Evolutionary conservation across 2,113 vertebrate species (phyloP).

Genomic region (Serinus canaria): DNA sequence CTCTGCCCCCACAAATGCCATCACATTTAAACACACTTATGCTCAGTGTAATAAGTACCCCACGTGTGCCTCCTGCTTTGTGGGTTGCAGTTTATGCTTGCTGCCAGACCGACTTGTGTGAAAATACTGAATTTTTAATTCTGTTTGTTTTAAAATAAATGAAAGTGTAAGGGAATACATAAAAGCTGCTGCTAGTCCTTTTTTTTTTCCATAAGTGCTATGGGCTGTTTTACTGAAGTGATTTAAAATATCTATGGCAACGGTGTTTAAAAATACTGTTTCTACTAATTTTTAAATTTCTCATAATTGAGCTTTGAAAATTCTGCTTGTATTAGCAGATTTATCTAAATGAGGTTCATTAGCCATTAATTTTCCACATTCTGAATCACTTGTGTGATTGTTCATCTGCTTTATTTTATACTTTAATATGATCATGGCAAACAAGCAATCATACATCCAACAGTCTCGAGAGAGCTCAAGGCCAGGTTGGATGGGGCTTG

Average conservation of each 20-base stretch:
- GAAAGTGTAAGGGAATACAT: background rate
- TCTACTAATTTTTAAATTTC: background rate
- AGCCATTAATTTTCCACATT: background rate
- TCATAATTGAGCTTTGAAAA: background rate
- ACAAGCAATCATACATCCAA: accelerated
- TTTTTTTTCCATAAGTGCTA: background rate
- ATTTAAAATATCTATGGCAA: background rate
- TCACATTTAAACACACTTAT: conserved; percentile 72
- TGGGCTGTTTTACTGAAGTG: background rate
- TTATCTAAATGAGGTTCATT: background rate
- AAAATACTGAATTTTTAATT: background rate
- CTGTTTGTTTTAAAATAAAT: conserved; percentile 8
- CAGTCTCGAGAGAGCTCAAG: background rate
- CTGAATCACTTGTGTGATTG: background rate
- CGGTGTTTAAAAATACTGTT: background rate
- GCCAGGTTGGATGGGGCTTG: background rate
- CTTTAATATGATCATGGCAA: background rate
- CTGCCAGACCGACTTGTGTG: conserved; percentile 11
- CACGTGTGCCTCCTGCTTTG: conserved; percentile 25
- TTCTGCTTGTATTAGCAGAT: background rate
- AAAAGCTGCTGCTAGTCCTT: background rate
- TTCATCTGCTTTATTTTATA: background rate
- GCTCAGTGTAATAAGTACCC: conserved; percentile 78
- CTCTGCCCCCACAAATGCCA: conserved; percentile 72
- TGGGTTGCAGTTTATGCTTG: background rate